A percentile compares a stretch with the other conserved stretches of the same genome.
Evolutionary conservation across 2,113 vertebrate species (phyloP).

Genomic region (Bagarius yarrelli): DNA sequence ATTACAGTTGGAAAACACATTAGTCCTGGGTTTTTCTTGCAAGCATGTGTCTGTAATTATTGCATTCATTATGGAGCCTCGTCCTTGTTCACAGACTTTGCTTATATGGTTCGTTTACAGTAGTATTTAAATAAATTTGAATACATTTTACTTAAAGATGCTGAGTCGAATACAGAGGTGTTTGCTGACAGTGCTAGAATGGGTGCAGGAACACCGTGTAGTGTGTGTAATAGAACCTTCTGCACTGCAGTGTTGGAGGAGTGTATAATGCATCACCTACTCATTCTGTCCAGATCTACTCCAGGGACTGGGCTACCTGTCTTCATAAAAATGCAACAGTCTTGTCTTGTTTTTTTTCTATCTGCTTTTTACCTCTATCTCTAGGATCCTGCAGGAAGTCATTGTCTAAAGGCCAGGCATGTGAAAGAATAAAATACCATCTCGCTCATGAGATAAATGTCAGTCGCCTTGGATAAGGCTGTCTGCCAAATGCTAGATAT

Average conservation of each 20-base stretch:
- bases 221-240: constrained; percentile 1
- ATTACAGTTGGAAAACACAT: constrained; percentile 42
- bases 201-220: background rate
- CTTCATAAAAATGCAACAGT: background rate
- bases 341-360: background rate
- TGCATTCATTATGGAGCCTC: constrained; percentile 9
- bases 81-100: background rate
- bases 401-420: constrained; percentile 45
- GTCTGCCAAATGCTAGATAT: too few species aligned
- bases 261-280: constrained; percentile 29
- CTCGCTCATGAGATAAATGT: too few species aligned
- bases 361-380: background rate
- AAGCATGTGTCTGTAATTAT: constrained; percentile 32
- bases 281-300: background rate
- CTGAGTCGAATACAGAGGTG: constrained; percentile 9
- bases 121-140: background rate
- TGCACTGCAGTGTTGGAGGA: constrained; percentile 28
- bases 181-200: background rate
- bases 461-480: too few species aligned
- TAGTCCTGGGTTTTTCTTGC: constrained; percentile 46
- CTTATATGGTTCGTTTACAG: background rate
- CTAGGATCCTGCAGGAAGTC: background rate
- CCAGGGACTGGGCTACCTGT: background rate
- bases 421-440: constrained; percentile 33
- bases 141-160: background rate